Conservation (phyloP, 2,113 vertebrate species). For the Zapus hudsonius region DNA sequence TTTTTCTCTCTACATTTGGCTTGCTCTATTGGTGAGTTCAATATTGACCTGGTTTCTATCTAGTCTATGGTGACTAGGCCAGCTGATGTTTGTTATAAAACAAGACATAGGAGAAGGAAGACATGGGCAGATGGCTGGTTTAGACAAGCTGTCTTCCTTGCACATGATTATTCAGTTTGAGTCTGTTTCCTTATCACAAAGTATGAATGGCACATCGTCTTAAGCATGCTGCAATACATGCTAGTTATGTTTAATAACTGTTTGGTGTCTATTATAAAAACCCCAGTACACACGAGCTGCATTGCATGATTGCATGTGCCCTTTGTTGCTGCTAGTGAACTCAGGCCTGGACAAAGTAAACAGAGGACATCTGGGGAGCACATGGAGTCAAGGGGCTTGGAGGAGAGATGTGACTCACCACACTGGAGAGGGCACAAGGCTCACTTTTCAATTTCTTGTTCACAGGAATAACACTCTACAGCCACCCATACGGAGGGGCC, state of each 20-base stretch:
- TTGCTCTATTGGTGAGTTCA: background rate
- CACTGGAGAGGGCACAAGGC: accelerated
- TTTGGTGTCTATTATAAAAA: background rate
- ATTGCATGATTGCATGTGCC: no score
- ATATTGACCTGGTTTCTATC: background rate
- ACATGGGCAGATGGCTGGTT: no score
- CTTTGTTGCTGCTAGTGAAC: background rate
- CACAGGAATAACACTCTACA: constrained; percentile 85
- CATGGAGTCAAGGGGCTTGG: accelerated
- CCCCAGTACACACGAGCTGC: accelerated
- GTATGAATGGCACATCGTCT: accelerated
- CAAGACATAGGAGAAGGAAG: no score
- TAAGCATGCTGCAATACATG: accelerated
- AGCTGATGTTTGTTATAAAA: no score
- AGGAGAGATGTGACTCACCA: accelerated
- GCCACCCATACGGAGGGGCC: constrained; percentile 84
- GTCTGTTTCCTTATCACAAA: background rate
- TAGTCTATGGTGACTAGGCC: no score
- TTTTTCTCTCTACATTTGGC: background rate
- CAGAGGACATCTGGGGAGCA: background rate
- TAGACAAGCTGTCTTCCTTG: no score
- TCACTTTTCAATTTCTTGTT: constrained; percentile 50
- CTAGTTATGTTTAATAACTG: background rate
- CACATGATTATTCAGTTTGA: background rate
- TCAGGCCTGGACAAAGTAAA: accelerated